Percentiles rank a stretch among this genome's conserved stretches.
Evolutionary conservation across 2,888 invertebrate genomes (phyloP).

Genomic region (Drosophila rellima): DNA sequence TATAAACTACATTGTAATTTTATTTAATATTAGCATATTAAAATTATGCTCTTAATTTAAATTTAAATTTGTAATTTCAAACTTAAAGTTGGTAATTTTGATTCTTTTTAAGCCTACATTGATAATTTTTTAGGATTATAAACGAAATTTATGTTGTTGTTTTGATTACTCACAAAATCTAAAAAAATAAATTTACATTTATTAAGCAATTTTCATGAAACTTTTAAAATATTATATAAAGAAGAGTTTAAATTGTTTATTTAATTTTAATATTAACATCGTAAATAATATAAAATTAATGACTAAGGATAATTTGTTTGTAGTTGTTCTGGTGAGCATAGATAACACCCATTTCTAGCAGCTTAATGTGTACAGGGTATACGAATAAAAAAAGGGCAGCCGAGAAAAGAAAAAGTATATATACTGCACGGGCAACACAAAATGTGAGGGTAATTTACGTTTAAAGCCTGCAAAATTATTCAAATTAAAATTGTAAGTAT

Average conservation of each 20-base stretch:
- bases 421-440: constrained; percentile 61
- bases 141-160: neutral
- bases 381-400: constrained; percentile 52
- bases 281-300: too few relatives aligned
- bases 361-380: constrained; percentile 20
- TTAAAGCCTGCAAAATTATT: constrained; percentile 79
- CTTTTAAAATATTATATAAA: too few relatives aligned
- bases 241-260: too few relatives aligned
- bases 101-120: too few relatives aligned
- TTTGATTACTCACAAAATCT: neutral
- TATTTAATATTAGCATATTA: neutral
- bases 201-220: neutral
- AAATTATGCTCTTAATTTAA: neutral
- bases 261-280: too few relatives aligned
- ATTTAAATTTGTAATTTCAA: neutral
- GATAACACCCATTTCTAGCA: neutral
- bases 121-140: too few relatives aligned
- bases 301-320: neutral
- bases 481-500: constrained; percentile 80
- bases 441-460: constrained; percentile 78
- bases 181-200: neutral
- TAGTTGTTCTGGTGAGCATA: neutral
- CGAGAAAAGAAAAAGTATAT: constrained; percentile 33
- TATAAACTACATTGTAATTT: neutral
- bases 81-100: too few relatives aligned